Conservation (phyloP, 2,888 invertebrate species). For the Pyrrhia umbra region DNA sequence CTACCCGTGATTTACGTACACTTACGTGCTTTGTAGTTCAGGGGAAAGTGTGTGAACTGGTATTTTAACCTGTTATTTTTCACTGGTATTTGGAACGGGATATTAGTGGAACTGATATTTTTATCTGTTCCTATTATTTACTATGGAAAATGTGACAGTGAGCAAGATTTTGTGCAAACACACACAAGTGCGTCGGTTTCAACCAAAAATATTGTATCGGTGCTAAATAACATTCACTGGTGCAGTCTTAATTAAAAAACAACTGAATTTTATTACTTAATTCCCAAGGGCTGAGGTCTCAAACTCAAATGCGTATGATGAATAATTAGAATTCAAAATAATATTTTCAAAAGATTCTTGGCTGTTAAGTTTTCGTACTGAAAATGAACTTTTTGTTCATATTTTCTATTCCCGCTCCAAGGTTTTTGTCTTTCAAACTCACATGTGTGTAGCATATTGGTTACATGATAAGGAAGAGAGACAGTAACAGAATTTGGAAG, state of each 20-base stretch:
- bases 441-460: too few species aligned
- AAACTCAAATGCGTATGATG: too few species aligned
- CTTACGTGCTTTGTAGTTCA: slow-evolving; percentile 36
- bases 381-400: too few species aligned
- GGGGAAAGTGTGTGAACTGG: background rate
- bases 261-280: background rate
- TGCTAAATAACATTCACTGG: slow-evolving; percentile 10
- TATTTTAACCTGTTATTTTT: background rate
- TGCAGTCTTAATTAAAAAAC: slow-evolving; percentile 11
- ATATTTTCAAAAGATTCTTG: too few species aligned
- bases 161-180: slow-evolving; percentile 15
- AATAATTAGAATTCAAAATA: too few species aligned
- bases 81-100: background rate
- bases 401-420: background rate
- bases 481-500: slow-evolving; percentile 61
- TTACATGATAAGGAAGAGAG: slow-evolving; percentile 48
- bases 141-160: background rate
- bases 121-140: slow-evolving; percentile 2
- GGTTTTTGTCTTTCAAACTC: too few species aligned
- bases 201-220: background rate
- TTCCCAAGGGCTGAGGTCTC: too few species aligned
- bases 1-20: slow-evolving; percentile 59
- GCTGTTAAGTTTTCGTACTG: too few species aligned
- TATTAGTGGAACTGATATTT: background rate
- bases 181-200: slow-evolving; percentile 2